Evolutionary conservation across 2,888 invertebrate species (phyloP).

Genomic region (Laspeyria flexula): DNA sequence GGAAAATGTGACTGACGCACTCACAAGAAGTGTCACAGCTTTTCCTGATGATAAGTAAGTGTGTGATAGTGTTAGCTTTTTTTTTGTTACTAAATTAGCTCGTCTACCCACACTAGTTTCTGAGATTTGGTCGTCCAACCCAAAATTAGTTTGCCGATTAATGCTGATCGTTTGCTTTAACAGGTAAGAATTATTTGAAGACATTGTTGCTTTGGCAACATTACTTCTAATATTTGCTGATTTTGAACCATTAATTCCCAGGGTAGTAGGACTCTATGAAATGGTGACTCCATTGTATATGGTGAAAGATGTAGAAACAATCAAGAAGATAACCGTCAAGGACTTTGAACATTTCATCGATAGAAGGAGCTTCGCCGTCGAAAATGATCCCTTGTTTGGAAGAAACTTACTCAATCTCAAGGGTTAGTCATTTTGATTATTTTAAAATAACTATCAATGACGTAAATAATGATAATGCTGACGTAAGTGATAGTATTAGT

Average conservation of each 20-base stretch:
- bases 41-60: constrained; percentile 28
- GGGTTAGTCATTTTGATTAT: constrained; percentile 61
- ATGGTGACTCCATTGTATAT: constrained; percentile 1
- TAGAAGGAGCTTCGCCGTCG: constrained; percentile 67
- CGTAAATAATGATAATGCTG: too few species aligned
- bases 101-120: too few species aligned
- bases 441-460: too few species aligned
- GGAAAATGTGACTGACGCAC: constrained; percentile 10
- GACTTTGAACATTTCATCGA: constrained; percentile 84
- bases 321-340: constrained; percentile 80
- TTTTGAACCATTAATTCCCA: not conserved
- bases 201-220: too few species aligned
- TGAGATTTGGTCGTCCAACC: too few species aligned
- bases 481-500: too few species aligned
- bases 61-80: not conserved
- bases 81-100: too few species aligned
- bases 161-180: too few species aligned
- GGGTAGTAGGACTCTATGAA: constrained; percentile 5
- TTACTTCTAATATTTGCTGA: too few species aligned
- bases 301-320: constrained; percentile 67
- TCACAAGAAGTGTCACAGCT: constrained; percentile 3
- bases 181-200: too few species aligned
- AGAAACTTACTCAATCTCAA: constrained; percentile 76
- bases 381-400: constrained; percentile 75
- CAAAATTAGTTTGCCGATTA: too few species aligned